Evolutionary conservation across 2,888 invertebrate species (phyloP).

Genomic region (Dendrolimus houi): DNA sequence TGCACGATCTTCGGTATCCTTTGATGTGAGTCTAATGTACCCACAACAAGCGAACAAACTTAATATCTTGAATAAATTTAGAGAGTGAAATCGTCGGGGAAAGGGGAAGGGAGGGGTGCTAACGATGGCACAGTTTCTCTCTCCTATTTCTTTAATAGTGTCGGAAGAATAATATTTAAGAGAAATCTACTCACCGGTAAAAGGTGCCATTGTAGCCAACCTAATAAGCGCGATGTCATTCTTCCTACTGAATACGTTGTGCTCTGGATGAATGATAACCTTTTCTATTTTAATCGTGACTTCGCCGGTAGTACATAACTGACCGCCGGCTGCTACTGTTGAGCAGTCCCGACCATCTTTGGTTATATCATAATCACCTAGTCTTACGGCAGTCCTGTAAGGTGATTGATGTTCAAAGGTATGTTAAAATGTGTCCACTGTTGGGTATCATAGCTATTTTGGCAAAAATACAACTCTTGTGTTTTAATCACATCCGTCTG

Average conservation of each 20-base stretch:
- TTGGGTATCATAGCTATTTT: no score
- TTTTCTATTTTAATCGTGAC: slow-evolving; percentile 47
- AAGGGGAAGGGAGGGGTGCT: no score
- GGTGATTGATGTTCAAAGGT: neutral
- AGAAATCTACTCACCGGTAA: slow-evolving; percentile 38
- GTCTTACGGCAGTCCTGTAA: slow-evolving; percentile 26
- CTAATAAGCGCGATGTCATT: slow-evolving; percentile 67
- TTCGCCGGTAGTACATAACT: slow-evolving; percentile 52
- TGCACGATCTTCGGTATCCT: no score
- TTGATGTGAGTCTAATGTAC: no score
- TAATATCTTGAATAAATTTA: no score
- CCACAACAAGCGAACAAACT: no score
- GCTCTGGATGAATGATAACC: slow-evolving; percentile 52
- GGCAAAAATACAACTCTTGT: no score
- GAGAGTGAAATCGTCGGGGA: no score
- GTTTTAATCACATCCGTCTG: no score
- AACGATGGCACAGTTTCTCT: no score
- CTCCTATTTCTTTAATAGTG: no score
- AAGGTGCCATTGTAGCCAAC: slow-evolving; percentile 40
- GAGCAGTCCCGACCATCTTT: slow-evolving; percentile 50
- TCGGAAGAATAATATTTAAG: no score
- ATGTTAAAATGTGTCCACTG: neutral
- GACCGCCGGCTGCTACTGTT: slow-evolving; percentile 23
- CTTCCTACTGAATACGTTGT: slow-evolving; percentile 26
- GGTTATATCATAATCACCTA: slow-evolving; percentile 65